Percentiles rank a stretch among this genome's conserved stretches.
phyloP scores from a whole-genome alignment of 2,113 vertebrate species.

The Dicrurus megarhynchus region DNA sequence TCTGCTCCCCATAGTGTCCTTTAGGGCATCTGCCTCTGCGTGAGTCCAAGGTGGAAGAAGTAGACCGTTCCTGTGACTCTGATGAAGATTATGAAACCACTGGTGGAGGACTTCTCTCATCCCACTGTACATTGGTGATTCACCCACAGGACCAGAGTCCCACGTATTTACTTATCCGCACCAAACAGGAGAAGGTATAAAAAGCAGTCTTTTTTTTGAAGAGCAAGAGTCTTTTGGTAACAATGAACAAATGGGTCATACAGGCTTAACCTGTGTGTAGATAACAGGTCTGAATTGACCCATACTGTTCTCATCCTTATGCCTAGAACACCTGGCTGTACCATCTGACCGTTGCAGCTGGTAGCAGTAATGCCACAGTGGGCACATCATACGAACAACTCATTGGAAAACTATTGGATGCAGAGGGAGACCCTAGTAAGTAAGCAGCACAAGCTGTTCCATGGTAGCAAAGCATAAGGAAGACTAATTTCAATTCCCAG shows the following conservation, averaged over 20 bases:
- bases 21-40: slow-evolving; percentile 81
- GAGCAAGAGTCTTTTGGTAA: background rate
- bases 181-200: slow-evolving; percentile 88
- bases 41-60: slow-evolving; percentile 84
- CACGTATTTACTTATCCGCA: slow-evolving; percentile 86
- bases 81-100: slow-evolving; percentile 88
- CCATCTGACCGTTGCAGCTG: slow-evolving; percentile 83
- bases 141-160: slow-evolving; percentile 87
- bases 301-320: background rate
- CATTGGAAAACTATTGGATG: slow-evolving; percentile 83
- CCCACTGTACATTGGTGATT: slow-evolving; percentile 84
- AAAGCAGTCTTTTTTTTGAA: background rate
- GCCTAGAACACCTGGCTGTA: slow-evolving; percentile 86
- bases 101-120: slow-evolving; percentile 81
- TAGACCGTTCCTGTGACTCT: slow-evolving; percentile 89
- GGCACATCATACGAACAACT: slow-evolving; percentile 84
- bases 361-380: slow-evolving; percentile 77
- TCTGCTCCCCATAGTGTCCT: slow-evolving; percentile 71
- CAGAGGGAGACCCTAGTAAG: slow-evolving; percentile 84
- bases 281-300: background rate
- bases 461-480: background rate
- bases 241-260: background rate
- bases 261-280: background rate
- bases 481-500: background rate
- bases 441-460: background rate